These are phyloP conservation scores for Crenuchus spilurus DNA, from an alignment of 2,797 vertebrate genomes.

Conservation along the genomic window DNA sequence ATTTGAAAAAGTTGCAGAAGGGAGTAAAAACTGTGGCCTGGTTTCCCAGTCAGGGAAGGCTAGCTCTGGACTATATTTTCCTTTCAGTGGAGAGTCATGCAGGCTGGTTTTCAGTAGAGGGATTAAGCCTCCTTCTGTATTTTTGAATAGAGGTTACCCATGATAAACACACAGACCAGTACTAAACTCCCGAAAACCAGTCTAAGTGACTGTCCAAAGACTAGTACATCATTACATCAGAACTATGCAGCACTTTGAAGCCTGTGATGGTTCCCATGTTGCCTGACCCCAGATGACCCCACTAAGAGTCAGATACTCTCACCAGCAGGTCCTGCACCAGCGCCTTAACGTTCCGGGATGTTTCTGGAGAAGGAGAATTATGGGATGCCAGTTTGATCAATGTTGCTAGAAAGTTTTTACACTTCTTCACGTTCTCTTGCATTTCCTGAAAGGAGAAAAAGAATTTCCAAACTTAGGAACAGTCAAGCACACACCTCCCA, in stretches of 20 bases:
- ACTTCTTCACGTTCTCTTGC: slow-evolving; percentile 92
- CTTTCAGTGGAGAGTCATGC: too few relatives aligned
- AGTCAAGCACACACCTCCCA: too few relatives aligned
- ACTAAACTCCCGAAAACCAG: too few relatives aligned
- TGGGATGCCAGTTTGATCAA: slow-evolving; percentile 90
- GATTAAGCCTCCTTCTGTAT: too few relatives aligned
- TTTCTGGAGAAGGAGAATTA: slow-evolving; percentile 85
- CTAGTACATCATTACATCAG: too few relatives aligned
- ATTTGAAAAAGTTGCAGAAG: neutral
- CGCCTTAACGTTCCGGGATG: slow-evolving; percentile 87
- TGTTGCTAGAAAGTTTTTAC: slow-evolving; percentile 88
- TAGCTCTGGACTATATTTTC: too few relatives aligned
- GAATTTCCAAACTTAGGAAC: neutral
- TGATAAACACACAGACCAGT: too few relatives aligned
- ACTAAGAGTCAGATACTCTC: slow-evolving; percentile 47
- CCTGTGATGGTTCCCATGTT: neutral
- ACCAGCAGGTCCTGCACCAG: slow-evolving; percentile 88
- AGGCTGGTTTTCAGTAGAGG: too few relatives aligned
- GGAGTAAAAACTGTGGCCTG: too few relatives aligned
- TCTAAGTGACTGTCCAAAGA: too few relatives aligned
- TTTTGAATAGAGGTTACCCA: too few relatives aligned
- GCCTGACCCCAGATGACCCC: neutral
- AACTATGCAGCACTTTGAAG: neutral
- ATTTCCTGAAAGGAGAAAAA: slow-evolving; percentile 77
- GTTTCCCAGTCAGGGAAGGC: too few relatives aligned